Conservation (phyloP, 2,797 vertebrate genomes). For the Sebastes nivosus region DNA sequence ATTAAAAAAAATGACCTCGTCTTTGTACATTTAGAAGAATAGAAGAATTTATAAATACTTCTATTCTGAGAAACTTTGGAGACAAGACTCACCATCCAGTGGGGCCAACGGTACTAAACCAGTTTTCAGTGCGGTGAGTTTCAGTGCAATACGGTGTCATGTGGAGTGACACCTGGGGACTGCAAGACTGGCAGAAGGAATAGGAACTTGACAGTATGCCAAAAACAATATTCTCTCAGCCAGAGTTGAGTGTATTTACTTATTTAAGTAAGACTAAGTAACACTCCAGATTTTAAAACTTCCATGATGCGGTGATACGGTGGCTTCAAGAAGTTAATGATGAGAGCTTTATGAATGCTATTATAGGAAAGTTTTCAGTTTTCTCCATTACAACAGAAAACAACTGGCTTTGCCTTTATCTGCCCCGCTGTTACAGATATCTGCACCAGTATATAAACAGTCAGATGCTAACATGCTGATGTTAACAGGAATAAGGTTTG, state of each 20-base stretch:
- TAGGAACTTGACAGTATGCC: background rate
- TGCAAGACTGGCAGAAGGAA: background rate
- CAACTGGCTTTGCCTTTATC: background rate
- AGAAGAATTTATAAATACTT: background rate
- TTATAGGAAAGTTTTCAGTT: background rate
- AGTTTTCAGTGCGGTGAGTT: background rate
- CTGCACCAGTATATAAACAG: background rate
- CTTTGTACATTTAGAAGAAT: background rate
- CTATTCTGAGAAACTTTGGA: background rate
- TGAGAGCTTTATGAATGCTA: background rate
- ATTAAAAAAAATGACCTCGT: background rate
- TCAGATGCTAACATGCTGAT: background rate
- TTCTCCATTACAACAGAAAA: background rate
- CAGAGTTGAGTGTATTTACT: background rate
- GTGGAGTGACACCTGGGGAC: background rate
- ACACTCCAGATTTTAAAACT: background rate
- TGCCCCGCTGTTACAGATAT: background rate
- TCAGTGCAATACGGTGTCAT: background rate
- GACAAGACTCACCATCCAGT: background rate
- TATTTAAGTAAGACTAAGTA: background rate
- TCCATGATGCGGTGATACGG: background rate
- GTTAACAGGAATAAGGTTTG: background rate
- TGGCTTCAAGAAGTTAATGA: background rate
- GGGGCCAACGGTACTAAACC: background rate
- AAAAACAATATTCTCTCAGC: background rate